Conservation (phyloP, 2,113 vertebrate genomes). For the Anoplopoma fimbria region DNA sequence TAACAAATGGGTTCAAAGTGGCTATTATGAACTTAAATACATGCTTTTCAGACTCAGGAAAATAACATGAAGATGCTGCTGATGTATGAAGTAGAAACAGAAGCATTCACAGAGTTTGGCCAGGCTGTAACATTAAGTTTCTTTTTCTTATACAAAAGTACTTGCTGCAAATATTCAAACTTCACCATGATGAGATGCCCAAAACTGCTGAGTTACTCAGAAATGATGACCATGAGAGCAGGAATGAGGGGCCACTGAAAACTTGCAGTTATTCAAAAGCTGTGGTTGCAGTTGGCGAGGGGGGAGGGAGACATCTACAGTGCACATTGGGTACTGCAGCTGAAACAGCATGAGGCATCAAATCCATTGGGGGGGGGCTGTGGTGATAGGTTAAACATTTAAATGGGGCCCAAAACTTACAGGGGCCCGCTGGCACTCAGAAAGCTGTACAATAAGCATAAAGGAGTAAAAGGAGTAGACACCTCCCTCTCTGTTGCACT, state of each 20-base stretch:
- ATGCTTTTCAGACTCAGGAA: conserved; percentile 24
- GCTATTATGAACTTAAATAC: conserved; percentile 8
- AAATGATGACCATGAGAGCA: conserved; percentile 35
- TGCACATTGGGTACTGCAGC: conserved; percentile 65
- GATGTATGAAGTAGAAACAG: conserved; percentile 39
- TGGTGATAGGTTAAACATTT: conserved; percentile 51
- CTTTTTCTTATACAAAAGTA: conserved; percentile 44
- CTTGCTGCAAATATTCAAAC: conserved; percentile 49
- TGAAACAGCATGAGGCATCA: conserved; percentile 53
- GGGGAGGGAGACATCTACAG: conserved; percentile 65
- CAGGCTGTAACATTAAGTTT: conserved; percentile 19
- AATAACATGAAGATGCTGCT: conserved; percentile 30
- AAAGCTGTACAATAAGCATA: conserved; percentile 73
- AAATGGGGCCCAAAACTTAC: conserved; percentile 59
- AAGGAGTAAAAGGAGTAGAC: conserved; percentile 44
- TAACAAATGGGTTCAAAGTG: conserved; percentile 14
- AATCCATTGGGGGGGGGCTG: conserved; percentile 39
- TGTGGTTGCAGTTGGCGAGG: conserved; percentile 36
- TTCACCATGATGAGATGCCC: conserved; percentile 44
- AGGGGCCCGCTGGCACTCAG: conserved; percentile 68
- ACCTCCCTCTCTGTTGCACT: conserved; percentile 14
- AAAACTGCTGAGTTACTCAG: conserved; percentile 35
- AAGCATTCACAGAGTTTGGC: conserved; percentile 56
- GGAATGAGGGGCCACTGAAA: conserved; percentile 29
- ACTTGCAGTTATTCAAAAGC: conserved; percentile 48